Conservation (phyloP, 2,797 vertebrate species). For the Cyprinella venusta region DNA sequence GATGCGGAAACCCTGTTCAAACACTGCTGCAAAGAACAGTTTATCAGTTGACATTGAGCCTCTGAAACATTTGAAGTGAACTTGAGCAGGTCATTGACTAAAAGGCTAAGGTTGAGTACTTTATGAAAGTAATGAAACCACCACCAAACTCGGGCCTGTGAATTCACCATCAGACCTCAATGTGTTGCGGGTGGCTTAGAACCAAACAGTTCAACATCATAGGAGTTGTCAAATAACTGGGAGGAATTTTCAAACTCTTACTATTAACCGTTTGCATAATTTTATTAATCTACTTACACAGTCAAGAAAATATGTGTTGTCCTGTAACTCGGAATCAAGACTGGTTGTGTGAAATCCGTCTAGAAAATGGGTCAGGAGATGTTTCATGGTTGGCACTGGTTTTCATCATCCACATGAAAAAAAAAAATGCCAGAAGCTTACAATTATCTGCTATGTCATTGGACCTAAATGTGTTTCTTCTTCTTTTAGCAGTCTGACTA, state of each 20-base stretch:
- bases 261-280: slow-evolving; percentile 38
- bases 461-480: slow-evolving; percentile 55
- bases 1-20: slow-evolving; percentile 6
- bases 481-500: slow-evolving; percentile 49
- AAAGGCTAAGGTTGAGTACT: slow-evolving; percentile 27
- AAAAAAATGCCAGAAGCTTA: slow-evolving; percentile 53
- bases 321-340: slow-evolving; percentile 25
- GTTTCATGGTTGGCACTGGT: slow-evolving; percentile 54
- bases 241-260: slow-evolving; percentile 43
- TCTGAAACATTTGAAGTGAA: slow-evolving; percentile 42
- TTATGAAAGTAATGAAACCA: slow-evolving; percentile 30
- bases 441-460: slow-evolving; percentile 57
- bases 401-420: slow-evolving; percentile 58
- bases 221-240: slow-evolving; percentile 32
- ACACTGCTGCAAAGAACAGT: slow-evolving; percentile 24
- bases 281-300: slow-evolving; percentile 46
- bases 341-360: slow-evolving; percentile 41
- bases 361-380: slow-evolving; percentile 43
- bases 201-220: slow-evolving; percentile 38
- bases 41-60: slow-evolving; percentile 29
- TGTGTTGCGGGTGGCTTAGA: slow-evolving; percentile 32
- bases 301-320: slow-evolving; percentile 34
- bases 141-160: slow-evolving; percentile 31
- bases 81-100: slow-evolving; percentile 18
- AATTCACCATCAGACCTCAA: slow-evolving; percentile 37